Evolutionary conservation across 2,797 vertebrate genomes (phyloP), one percentile per base, ranked within the genome.

Genomic region (Pelodytes ibericus): DNA sequence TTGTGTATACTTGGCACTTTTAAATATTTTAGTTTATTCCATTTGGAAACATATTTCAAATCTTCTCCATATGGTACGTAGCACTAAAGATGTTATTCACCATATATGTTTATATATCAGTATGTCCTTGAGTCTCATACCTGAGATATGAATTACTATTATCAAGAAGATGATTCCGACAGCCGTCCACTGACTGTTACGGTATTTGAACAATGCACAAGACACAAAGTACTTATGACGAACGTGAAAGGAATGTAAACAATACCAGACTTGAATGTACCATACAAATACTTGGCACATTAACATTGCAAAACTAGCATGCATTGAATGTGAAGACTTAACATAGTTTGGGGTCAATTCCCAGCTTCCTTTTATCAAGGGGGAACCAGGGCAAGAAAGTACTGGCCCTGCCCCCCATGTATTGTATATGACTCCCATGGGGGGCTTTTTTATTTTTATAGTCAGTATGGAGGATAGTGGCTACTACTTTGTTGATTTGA

Each of bases 181-280:
- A 53, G 29, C 29, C 11, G 20, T 67, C 39, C 24, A 20, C 29
- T 30, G 66, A 62, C 64, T 71, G 67, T 71, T 70, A 13, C 62
- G 76, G 70, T 27, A 78, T 78, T 58, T 68, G 15, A 53, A 13
- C 70, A 61, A 72, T 67, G 63, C n/a, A 51, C 44, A 49, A 49
- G 16, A 36, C 36, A 72, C 9, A 24, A 57, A 65, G 63, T 72
- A 72, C 39, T 60, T 72, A 51, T 30, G 11, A 29, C 41, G 53
- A 68, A 53, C 31, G 57, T 78, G 58, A 4, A 62, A 72, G 26
- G 66, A 56, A 69, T 69, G 63, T 72, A 72, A 78, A 72, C 76
- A 67, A 60, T 60, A 15, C 30, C 30, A 4, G 16, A 26, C 33
- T 30, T 27, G 73, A 62, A 26, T 53, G 33, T 18, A 30, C 44